Conservation (phyloP, 2,888 invertebrate species). For the Meganola albula region DNA sequence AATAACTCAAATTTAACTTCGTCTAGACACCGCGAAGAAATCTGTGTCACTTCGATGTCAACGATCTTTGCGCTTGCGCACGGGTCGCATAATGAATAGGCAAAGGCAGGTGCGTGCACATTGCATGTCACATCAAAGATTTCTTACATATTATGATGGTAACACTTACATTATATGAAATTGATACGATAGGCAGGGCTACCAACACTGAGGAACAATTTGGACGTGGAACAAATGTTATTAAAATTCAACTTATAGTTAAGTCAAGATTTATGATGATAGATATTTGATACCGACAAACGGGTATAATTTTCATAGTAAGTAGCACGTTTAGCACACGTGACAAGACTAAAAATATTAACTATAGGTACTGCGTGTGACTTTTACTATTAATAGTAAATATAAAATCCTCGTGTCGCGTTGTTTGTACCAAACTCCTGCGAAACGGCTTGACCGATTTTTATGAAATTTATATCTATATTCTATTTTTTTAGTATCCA, state of each 20-base stretch:
- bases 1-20: slow-evolving; percentile 31
- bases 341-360: slow-evolving; percentile 7
- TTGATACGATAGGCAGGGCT: neutral
- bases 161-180: slow-evolving; percentile 1
- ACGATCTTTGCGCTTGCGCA: slow-evolving; percentile 47
- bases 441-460: too few relatives aligned
- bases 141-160: too few relatives aligned
- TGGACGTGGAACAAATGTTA: too few relatives aligned
- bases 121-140: too few relatives aligned
- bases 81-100: slow-evolving; percentile 37
- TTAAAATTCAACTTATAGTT: slow-evolving; percentile 23
- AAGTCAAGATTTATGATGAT: slow-evolving; percentile 24
- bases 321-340: slow-evolving; percentile 19
- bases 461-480: too few relatives aligned
- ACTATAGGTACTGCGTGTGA: too few relatives aligned
- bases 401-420: too few relatives aligned
- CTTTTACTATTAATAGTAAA: too few relatives aligned
- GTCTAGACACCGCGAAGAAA: slow-evolving; percentile 48
- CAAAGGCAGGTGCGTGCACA: too few relatives aligned
- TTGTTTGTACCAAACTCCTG: too few relatives aligned
- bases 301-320: slow-evolving; percentile 23
- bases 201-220: too few relatives aligned
- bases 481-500: too few relatives aligned
- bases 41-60: slow-evolving; percentile 47
- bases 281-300: slow-evolving; percentile 14